Evolutionary conservation across 1,140 invertebrate species (phyloP), one percentile per base, ranked within the genome.

Genomic region (Capitella teleta): DNA sequence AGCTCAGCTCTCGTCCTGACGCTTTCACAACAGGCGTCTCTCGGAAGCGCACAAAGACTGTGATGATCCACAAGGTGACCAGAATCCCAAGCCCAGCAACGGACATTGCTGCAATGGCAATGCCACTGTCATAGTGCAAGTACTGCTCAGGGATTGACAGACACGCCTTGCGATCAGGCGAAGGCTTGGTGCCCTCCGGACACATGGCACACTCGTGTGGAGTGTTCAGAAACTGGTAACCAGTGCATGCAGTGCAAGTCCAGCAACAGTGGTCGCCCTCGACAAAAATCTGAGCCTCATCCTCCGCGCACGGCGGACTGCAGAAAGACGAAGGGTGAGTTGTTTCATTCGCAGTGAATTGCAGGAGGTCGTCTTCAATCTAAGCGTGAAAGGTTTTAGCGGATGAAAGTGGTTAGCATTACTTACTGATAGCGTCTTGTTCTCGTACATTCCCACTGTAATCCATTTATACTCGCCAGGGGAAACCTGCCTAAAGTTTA

Each of bases 221-320:
- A 5, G 70, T 87, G 80, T 18, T 67, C 62, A n/a, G 80, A 78
- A 63, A 87, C 78, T 42, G 85, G 74, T 92, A 92, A 63, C 84
- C 82, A 40, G 85, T 82, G 68, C 91, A 95, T 73, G 89, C 18
- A 26, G 6, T 34, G 32, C 45, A 47, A 59, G 88, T 88, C 90
- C 91, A 96, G 67, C 91, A 95, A 67, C 91, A 95, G 57, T 82
- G 85, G 63, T 91, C 87, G 0, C 87, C 88, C 62, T 89, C 86
- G 21, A 90, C 82, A 68, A 87, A 89, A 66, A 87, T 84, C 74
- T 88, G 91, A 46, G 87, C 89, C 67, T 94, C 87, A 1, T 87
- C 88, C 25, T 77, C 71, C 52, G 81, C 80, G 68, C 91, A 96
- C 26, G 86, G 84, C 43, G 84, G 75, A 65, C 85, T 88, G 75